Conservation (phyloP, 1,140 invertebrate species). For the Leptopilina boulardi region DNA sequence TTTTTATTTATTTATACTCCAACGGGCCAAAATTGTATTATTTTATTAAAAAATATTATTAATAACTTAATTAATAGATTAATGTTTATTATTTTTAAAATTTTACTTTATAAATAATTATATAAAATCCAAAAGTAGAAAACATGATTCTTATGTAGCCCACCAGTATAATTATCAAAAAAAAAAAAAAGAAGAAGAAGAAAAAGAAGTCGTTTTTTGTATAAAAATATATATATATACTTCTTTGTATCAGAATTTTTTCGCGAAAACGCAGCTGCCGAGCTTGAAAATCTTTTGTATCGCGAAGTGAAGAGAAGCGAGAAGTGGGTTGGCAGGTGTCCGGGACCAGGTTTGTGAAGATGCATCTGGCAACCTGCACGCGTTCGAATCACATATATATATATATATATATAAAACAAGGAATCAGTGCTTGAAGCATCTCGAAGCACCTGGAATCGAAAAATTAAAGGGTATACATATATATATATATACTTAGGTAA, state of each 20-base stretch:
- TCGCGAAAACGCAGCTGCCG: background rate
- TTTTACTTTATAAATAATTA: too few species aligned
- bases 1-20: too few species aligned
- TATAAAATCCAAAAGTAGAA: too few species aligned
- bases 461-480: constrained; percentile 13
- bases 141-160: too few species aligned
- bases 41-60: too few species aligned
- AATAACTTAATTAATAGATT: too few species aligned
- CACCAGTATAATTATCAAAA: too few species aligned
- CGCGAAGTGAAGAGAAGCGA: background rate
- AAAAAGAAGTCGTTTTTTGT: background rate
- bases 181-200: too few species aligned
- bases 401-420: too few species aligned
- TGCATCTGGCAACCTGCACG: constrained; percentile 65
- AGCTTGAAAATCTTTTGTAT: constrained; percentile 54
- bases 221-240: background rate
- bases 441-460: constrained; percentile 49
- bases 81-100: too few species aligned
- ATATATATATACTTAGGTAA: background rate
- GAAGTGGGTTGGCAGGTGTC: constrained; percentile 66
- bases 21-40: too few species aligned
- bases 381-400: constrained; percentile 43
- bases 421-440: too few species aligned
- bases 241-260: background rate
- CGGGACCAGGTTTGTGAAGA: constrained; percentile 46